Base-by-base conservation (phyloP, 2,888 invertebrate genomes). In the Fabriciana adippe region DNA sequence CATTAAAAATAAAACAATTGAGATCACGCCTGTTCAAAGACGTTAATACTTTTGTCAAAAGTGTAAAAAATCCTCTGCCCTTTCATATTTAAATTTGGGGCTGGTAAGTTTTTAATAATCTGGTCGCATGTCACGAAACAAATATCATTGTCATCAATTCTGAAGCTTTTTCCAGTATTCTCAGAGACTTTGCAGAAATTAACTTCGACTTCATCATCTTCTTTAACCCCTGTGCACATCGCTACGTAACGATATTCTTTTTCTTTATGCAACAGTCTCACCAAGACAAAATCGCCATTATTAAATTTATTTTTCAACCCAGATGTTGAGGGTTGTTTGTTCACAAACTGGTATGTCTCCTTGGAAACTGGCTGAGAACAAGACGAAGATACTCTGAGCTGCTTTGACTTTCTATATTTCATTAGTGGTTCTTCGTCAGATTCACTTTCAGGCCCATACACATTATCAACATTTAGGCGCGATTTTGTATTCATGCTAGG, bases 311-410 rank as follows among this genome's bases (percentile, higher is more conserved):
- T 21, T 21, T 21, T 21, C n/a, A 18, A 45, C 45, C 48, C 16
- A 48, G 55, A 64, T 64, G 64, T 55, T 55, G 55, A 55, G 83
- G 53, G 81, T 60, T 16, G 74, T 67, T 5, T 14, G 47, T 47
- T 47, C 47, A 11, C 15, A 15, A 15, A 15, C 47, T 15, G 47
- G 15, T 47, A 47, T 11, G 15, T 47, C 47, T 47, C 47, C 15
- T 14, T 4, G 11, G 13, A 47, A 47, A 14, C 15, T 47, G 15
- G 47, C 47, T 47, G 47, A 47, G 47, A 47, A 47, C 15, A 47
- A 11, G 47, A 15, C 15, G 15, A 15, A 47, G 15, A 15, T 47
- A 47, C 15, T 47, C 15, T 14, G 47, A 47, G 13, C 13, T 47
- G 47, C 15, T 21, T 21, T 21, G 21, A 47, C 47, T 47, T 14